Conservation (phyloP, 2,888 invertebrate genomes). For the Cephus spinipes region DNA sequence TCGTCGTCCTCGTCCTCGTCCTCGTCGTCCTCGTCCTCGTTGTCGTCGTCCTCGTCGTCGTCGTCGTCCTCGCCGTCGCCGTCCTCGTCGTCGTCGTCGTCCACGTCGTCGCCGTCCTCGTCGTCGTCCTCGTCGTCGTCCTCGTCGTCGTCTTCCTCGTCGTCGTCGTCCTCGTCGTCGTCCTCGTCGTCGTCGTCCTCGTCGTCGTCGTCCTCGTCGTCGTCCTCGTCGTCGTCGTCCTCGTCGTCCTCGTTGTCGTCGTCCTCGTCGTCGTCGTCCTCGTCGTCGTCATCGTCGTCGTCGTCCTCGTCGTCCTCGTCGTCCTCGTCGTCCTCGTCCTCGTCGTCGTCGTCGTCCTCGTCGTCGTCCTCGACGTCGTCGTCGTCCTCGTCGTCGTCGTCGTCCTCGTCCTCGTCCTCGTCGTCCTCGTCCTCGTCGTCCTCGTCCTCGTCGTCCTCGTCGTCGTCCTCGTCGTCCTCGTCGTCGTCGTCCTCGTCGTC, state of each 20-base stretch:
- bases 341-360: too few species aligned
- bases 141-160: too few species aligned
- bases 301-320: conserved; percentile 2
- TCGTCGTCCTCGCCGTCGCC: neutral
- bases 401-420: conserved; percentile 3
- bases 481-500: neutral
- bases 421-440: neutral
- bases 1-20: neutral
- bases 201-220: too few species aligned
- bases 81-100: too few species aligned
- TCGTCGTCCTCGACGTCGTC: neutral
- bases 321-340: too few species aligned
- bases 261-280: neutral
- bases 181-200: neutral
- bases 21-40: too few species aligned
- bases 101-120: too few species aligned
- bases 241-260: too few species aligned
- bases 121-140: too few species aligned
- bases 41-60: neutral
- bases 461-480: neutral
- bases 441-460: neutral
- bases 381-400: neutral
- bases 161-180: neutral
- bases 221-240: too few species aligned
- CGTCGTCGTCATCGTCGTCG: neutral